These are phyloP conservation scores for Triops longicaudatus DNA, from an alignment of 1,140 invertebrate genomes.

Conservation along the genomic window DNA sequence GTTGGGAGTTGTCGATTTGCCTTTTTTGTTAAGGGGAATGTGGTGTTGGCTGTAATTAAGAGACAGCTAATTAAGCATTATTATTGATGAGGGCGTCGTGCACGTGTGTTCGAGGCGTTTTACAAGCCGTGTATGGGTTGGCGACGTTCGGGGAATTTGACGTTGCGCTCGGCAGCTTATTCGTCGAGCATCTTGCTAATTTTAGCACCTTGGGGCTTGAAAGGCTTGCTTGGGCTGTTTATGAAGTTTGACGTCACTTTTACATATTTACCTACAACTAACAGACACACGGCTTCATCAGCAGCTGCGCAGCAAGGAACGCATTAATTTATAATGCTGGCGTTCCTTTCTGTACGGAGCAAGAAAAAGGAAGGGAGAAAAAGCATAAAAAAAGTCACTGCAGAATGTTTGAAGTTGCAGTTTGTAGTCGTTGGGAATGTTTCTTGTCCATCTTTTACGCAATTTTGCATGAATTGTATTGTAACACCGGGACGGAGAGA, in stretches of 20 bases:
- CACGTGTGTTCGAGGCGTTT: not conserved
- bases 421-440: not conserved
- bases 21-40: not conserved
- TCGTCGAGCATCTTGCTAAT: not conserved
- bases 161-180: not conserved
- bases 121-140: not conserved
- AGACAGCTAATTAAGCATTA: not conserved
- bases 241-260: slow-evolving; percentile 13
- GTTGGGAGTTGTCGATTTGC: too few species aligned
- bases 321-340: not conserved
- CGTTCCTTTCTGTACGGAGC: too few species aligned
- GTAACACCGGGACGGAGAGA: not conserved
- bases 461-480: not conserved
- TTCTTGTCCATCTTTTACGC: not conserved
- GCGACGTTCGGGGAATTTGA: not conserved
- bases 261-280: slow-evolving; percentile 12
- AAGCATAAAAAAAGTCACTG: not conserved
- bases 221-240: slow-evolving; percentile 4
- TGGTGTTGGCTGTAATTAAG: not conserved
- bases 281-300: slow-evolving; percentile 6
- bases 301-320: slow-evolving; percentile 3
- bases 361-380: not conserved
- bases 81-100: not conserved
- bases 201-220: not conserved
- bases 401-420: not conserved